A percentile compares a stretch with the other conserved stretches of the same genome.
Evolutionary conservation across 2,113 vertebrate species (phyloP).

Genomic region (Numenius arquata): DNA sequence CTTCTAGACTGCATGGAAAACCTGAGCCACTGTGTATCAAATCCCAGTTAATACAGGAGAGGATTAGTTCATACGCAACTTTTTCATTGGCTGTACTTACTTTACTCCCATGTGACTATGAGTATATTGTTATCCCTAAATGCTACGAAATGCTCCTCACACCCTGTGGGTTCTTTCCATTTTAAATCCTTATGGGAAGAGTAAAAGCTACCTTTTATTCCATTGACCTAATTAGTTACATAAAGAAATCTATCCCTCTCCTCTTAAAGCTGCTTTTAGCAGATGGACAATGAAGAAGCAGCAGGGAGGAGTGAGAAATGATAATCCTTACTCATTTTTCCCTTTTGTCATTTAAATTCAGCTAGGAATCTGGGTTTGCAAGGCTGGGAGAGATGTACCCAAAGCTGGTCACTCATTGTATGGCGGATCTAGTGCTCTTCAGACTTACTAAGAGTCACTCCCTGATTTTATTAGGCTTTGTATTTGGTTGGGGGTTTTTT

Average conservation of each 20-base stretch:
- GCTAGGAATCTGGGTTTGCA: neutral
- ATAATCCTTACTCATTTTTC: accelerated
- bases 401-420: neutral
- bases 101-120: neutral
- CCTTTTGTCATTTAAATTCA: neutral
- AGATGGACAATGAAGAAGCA: accelerated
- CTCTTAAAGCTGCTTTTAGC: neutral
- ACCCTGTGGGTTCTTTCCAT: neutral
- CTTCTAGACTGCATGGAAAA: neutral
- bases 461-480: neutral
- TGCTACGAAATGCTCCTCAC: neutral
- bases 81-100: slow-evolving; percentile 4
- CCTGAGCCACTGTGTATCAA: neutral
- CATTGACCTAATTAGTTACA: neutral
- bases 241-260: neutral
- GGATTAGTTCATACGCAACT: neutral
- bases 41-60: neutral
- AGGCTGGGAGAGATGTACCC: neutral
- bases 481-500: neutral
- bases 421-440: neutral
- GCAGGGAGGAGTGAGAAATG: accelerated
- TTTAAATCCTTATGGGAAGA: neutral
- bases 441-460: neutral
- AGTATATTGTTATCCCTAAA: neutral
- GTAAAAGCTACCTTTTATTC: neutral